Evolutionary conservation across 2,113 vertebrate species (phyloP).

Genomic region (Boulengeromyrus knoepffleri): DNA sequence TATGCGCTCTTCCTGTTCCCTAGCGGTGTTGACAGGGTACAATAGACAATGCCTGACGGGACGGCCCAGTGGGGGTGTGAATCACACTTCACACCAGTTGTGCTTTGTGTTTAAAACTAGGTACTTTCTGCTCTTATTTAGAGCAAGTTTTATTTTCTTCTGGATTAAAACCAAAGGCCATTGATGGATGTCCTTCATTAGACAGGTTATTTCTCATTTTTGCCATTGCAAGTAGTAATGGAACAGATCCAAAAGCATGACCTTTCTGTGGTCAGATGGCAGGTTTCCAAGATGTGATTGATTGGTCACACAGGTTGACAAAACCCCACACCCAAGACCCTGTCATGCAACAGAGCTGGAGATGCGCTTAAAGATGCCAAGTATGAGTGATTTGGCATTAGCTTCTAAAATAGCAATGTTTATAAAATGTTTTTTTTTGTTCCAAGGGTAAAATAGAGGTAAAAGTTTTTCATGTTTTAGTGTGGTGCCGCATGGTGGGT

Average conservation of each 20-base stretch:
- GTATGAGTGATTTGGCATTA: background rate
- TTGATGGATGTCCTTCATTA: background rate
- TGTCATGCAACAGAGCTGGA: background rate
- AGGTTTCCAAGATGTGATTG: background rate
- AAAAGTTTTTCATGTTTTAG: background rate
- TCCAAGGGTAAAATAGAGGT: background rate
- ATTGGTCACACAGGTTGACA: background rate
- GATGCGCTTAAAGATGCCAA: background rate
- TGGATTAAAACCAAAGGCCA: background rate
- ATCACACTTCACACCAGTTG: background rate
- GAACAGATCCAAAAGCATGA: background rate
- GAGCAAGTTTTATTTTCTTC: background rate
- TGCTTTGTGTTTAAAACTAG: background rate
- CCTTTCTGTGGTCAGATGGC: background rate
- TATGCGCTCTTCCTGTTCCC: background rate
- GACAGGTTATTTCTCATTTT: background rate
- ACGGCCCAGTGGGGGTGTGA: background rate
- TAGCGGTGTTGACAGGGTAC: background rate
- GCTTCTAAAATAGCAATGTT: background rate
- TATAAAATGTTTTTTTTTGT: background rate
- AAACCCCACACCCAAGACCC: background rate
- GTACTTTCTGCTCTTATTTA: background rate
- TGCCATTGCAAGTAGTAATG: background rate
- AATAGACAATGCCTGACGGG: background rate
- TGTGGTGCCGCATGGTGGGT: background rate